Conservation (phyloP, 2,113 vertebrate genomes). For the Pseudorhombus dupliciocellatus region DNA sequence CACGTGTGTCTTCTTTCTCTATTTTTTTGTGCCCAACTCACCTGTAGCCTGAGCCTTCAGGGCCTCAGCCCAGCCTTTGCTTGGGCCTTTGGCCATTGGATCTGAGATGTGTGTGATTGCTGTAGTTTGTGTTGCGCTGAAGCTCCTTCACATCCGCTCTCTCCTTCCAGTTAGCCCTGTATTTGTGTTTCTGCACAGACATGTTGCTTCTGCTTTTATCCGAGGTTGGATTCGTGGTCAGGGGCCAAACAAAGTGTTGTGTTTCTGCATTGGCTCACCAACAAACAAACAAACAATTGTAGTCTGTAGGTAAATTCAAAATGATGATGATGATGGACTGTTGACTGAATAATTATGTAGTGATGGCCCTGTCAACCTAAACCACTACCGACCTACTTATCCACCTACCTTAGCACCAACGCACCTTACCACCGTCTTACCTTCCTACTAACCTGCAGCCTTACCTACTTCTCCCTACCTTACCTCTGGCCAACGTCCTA, state of each 20-base stretch:
- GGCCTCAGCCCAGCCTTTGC: slow-evolving; percentile 20
- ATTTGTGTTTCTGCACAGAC: background rate
- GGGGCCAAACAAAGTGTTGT: no score
- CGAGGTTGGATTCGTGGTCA: no score
- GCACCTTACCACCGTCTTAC: no score
- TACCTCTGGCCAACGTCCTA: no score
- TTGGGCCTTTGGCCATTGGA: no score
- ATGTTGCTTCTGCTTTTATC: no score
- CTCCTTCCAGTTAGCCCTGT: background rate
- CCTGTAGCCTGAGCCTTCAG: slow-evolving; percentile 61
- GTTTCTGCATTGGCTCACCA: background rate
- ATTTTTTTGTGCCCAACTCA: slow-evolving; percentile 18
- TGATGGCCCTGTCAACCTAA: background rate
- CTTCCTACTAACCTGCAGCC: no score
- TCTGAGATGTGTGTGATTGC: no score
- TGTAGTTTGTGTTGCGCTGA: slow-evolving; percentile 9
- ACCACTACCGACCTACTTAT: background rate
- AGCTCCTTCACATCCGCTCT: slow-evolving; percentile 2
- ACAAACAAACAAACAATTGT: background rate
- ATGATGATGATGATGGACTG: no score
- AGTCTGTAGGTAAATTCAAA: no score
- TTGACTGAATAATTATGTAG: background rate
- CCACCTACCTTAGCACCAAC: background rate
- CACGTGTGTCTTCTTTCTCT: slow-evolving; percentile 6
- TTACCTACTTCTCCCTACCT: no score